A percentile compares a stretch with the other conserved stretches of the same genome.
phyloP scores from a whole-genome alignment of 2,113 vertebrate genomes.

The Trachemys scripta region DNA sequence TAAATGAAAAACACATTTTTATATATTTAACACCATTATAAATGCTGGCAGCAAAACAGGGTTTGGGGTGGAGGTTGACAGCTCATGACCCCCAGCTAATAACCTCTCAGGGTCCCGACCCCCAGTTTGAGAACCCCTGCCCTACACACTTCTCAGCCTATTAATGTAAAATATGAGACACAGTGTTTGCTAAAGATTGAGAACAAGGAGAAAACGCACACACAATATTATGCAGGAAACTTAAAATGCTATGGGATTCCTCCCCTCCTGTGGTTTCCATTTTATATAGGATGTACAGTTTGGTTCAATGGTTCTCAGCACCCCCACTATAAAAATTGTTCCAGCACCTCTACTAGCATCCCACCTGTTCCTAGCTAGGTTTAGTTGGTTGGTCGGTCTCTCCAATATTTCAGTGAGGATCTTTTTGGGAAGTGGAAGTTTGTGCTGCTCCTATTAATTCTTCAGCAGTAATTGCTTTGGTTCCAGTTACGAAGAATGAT shows the following conservation, averaged over 20 bases:
- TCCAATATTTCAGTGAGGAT: neutral
- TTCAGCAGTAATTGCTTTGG: neutral
- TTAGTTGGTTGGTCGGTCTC: neutral
- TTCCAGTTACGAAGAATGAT: neutral
- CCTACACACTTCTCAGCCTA: constrained; percentile 1
- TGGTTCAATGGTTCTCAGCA: no score
- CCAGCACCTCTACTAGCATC: neutral
- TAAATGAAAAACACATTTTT: no score
- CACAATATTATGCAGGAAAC: neutral
- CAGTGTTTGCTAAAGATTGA: neutral
- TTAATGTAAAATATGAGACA: neutral
- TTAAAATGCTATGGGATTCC: neutral
- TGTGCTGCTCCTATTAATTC: neutral
- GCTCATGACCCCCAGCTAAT: no score
- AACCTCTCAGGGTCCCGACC: no score
- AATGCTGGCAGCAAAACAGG: no score
- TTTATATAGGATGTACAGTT: neutral
- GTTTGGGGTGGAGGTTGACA: no score
- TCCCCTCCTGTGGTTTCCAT: neutral
- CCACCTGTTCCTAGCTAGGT: neutral
- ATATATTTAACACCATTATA: no score
- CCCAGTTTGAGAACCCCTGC: no score
- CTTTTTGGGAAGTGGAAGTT: neutral
- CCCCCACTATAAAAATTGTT: no score
- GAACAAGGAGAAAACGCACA: neutral